phyloP scores from a whole-genome alignment of 2,113 vertebrate genomes.

The Morone chrysops region DNA sequence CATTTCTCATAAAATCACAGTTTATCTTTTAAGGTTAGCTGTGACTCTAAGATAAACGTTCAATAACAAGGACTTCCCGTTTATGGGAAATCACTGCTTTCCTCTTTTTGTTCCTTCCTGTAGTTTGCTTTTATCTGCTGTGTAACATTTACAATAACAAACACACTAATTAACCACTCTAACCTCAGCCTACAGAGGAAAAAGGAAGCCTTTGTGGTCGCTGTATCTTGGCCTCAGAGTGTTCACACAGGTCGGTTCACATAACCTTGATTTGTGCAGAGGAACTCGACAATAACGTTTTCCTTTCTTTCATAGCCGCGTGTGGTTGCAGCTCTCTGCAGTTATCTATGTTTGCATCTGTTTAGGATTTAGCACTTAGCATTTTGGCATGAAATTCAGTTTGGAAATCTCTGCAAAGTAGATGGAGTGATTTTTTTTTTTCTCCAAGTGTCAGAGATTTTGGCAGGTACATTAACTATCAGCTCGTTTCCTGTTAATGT shows the following conservation, averaged over 20 bases:
- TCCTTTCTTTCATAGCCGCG: slow-evolving; percentile 8
- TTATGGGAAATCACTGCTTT: slow-evolving; percentile 46
- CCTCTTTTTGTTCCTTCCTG: slow-evolving; percentile 24
- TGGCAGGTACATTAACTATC: slow-evolving; percentile 1
- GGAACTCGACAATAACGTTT: slow-evolving; percentile 30
- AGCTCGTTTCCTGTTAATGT: neutral
- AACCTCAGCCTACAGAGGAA: slow-evolving; percentile 56
- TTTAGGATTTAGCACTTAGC: slow-evolving; percentile 1
- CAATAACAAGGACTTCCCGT: slow-evolving; percentile 8
- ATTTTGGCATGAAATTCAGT: slow-evolving; percentile 3
- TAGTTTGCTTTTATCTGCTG: slow-evolving; percentile 58
- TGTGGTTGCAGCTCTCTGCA: slow-evolving; percentile 4
- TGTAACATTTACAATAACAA: slow-evolving; percentile 67
- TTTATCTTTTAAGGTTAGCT: slow-evolving; percentile 21
- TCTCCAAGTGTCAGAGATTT: neutral
- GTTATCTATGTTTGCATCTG: slow-evolving; percentile 22
- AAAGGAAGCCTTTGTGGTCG: slow-evolving; percentile 62
- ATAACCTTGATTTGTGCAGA: slow-evolving; percentile 65
- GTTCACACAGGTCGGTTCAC: slow-evolving; percentile 72
- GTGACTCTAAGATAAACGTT: slow-evolving; percentile 8
- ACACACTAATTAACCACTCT: slow-evolving; percentile 65
- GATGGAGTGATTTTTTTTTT: slow-evolving; percentile 4
- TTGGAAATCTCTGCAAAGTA: neutral
- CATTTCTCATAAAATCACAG: slow-evolving; percentile 22
- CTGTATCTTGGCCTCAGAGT: slow-evolving; percentile 42